Evolutionary conservation across 2,797 vertebrate species (phyloP).

Genomic region (Tympanoctomys barrerae): DNA sequence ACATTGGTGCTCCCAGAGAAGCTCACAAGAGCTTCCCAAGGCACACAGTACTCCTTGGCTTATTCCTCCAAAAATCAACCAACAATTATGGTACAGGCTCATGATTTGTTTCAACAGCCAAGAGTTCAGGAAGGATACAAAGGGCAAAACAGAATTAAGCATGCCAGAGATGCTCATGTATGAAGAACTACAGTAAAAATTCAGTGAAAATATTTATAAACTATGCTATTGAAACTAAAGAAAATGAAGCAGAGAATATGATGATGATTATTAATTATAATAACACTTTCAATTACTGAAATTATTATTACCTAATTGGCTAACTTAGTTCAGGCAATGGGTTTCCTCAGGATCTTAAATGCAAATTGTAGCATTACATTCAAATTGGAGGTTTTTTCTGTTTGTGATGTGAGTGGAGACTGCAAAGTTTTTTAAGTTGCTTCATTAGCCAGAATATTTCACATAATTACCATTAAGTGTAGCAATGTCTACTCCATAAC

Average conservation of each 20-base stretch:
- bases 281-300: slow-evolving; percentile 72
- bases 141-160: background rate
- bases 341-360: slow-evolving; percentile 67
- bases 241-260: slow-evolving; percentile 75
- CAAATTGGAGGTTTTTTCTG: slow-evolving; percentile 49
- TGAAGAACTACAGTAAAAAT: background rate
- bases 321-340: slow-evolving; percentile 70
- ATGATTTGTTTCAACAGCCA: background rate
- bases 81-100: background rate
- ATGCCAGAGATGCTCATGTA: background rate
- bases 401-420: slow-evolving; percentile 62
- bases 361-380: slow-evolving; percentile 66
- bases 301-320: slow-evolving; percentile 70
- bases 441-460: slow-evolving; percentile 82
- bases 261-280: slow-evolving; percentile 60
- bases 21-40: background rate
- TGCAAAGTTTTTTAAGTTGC: slow-evolving; percentile 82
- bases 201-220: slow-evolving; percentile 62
- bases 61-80: too few relatives aligned
- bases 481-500: slow-evolving; percentile 69
- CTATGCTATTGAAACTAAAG: slow-evolving; percentile 53
- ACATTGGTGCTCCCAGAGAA: background rate
- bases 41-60: accelerated
- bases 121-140: background rate
- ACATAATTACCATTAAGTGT: slow-evolving; percentile 76